Base-by-base conservation (phyloP, 1,140 invertebrate species). In the Psix sp. region DNA sequence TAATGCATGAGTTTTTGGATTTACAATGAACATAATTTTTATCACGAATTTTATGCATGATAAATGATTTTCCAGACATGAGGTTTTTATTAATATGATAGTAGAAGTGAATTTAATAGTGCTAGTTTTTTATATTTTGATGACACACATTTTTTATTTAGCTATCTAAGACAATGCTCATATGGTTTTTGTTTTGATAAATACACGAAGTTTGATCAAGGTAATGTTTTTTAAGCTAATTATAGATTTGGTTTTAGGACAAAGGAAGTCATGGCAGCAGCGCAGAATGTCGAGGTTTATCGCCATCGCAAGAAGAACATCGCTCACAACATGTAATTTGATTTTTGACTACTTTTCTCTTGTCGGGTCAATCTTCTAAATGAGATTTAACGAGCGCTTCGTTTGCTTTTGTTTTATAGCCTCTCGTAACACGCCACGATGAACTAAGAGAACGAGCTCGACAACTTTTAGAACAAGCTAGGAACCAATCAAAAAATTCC, bases 361-460 rank as follows among this genome's bases (percentile, higher is more conserved):
- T 10, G 5, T 51, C 52, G n/a, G 18, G 21, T 33, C 18, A 33
- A 40, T 10, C 31, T 31, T 36, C 42, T n/a, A 38, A 20, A 26
- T 59, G 13, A 31, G 45, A 33, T 54, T 60, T 14, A 38, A 45
- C 29, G 31, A 29, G 18, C 10, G 26, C 29, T 49, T 60, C n/a
- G 15, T 56, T 67, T 72, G 31, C 11, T 77, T 79, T 77, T 52
- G 78, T 82, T 80, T 82, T 82, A 80, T 85, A 94, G 92, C 90
- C 92, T 84, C 87, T 93, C 78, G 84, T 94, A 78, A 92, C 91
- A 75, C 90, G 94, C 29, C 93, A 95, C 83, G 93, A 94, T 74
- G 93, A 95, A 88, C 89, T 98, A 75, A 94, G 95, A 84, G 95
- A 97, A 90, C 89, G 94, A 88, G 96, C 96, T 48, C 92, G 95